A percentile compares a stretch with the other conserved stretches of the same genome.
Evolutionary conservation across 1,140 invertebrate genomes (phyloP).

Genomic region (Calephelis virginiensis): DNA sequence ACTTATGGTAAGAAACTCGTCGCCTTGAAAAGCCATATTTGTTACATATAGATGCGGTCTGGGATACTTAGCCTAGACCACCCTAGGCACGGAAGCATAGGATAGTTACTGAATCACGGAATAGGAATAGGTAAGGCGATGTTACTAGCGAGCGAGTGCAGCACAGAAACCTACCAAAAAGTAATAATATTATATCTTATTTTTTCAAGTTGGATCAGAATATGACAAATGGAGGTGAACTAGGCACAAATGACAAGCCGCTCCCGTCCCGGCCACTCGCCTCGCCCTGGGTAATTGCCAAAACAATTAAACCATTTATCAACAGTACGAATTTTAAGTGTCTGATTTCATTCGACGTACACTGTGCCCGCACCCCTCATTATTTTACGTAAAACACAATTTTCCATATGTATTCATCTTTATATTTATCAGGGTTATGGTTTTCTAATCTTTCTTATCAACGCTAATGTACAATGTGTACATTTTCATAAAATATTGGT

Average conservation of each 20-base stretch:
- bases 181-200: background rate
- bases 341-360: slow-evolving; percentile 55
- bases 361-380: slow-evolving; percentile 43
- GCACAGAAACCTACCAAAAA: too few relatives aligned
- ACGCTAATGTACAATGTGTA: too few relatives aligned
- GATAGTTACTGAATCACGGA: too few relatives aligned
- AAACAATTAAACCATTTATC: slow-evolving; percentile 72
- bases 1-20: too few relatives aligned
- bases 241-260: slow-evolving; percentile 25
- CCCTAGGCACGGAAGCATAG: too few relatives aligned
- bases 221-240: slow-evolving; percentile 23
- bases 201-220: slow-evolving; percentile 22
- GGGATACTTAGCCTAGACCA: too few relatives aligned
- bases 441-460: background rate
- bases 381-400: slow-evolving; percentile 41
- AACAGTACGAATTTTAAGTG: slow-evolving; percentile 69
- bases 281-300: slow-evolving; percentile 55
- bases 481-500: too few relatives aligned
- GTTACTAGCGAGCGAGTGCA: too few relatives aligned
- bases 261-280: slow-evolving; percentile 26
- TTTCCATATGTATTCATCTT: slow-evolving; percentile 48
- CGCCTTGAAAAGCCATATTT: too few relatives aligned
- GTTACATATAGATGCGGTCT: too few relatives aligned
- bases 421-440: slow-evolving; percentile 17
- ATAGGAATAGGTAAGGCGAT: too few relatives aligned